phyloP scores from a whole-genome alignment of 2,113 vertebrate genomes.

The Oryzias melastigma region DNA sequence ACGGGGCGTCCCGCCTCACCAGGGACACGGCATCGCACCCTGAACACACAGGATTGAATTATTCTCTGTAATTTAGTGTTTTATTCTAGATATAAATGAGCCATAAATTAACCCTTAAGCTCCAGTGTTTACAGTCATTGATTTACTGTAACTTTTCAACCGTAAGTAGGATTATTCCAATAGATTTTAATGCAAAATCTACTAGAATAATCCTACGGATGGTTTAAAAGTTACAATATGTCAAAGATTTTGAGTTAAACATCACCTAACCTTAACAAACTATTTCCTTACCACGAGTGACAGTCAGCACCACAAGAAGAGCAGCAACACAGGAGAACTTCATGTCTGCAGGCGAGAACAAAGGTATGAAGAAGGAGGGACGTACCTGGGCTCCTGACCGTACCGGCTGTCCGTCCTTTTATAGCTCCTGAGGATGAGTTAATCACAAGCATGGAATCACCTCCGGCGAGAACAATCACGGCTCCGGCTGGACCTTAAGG shows the following conservation, averaged over 20 bases:
- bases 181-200: too few relatives aligned
- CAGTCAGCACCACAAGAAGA: conserved; percentile 54
- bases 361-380: background rate
- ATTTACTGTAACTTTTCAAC: too few relatives aligned
- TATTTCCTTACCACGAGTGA: conserved; percentile 45
- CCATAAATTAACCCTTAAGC: too few relatives aligned
- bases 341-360: conserved; percentile 56
- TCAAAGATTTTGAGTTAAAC: too few relatives aligned
- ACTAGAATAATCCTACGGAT: too few relatives aligned
- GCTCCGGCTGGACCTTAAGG: conserved; percentile 47
- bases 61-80: too few relatives aligned
- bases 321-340: conserved; percentile 50
- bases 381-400: too few relatives aligned
- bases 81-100: too few relatives aligned
- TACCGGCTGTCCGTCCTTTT: conserved; percentile 52
- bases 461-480: background rate
- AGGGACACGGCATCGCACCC: conserved; percentile 60
- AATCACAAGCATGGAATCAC: conserved; percentile 27
- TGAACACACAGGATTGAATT: background rate
- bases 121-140: too few relatives aligned
- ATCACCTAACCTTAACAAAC: background rate
- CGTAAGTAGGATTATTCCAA: too few relatives aligned
- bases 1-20: conserved; percentile 56
- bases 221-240: too few relatives aligned
- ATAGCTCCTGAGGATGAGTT: conserved; percentile 35